Conservation (phyloP, 2,113 vertebrate species). For the Daboia siamensis region DNA sequence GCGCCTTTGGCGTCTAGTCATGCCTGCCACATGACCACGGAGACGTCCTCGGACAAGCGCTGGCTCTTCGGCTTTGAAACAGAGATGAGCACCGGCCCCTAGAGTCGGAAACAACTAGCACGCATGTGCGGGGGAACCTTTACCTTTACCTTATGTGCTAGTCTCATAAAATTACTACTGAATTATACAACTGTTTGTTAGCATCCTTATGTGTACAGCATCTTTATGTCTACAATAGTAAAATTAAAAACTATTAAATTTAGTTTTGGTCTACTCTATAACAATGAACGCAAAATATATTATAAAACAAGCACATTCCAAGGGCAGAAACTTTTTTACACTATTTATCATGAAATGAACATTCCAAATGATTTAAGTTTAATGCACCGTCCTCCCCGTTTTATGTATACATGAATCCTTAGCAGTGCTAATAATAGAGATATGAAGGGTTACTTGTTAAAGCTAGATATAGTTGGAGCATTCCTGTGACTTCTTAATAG, state of each 20-base stretch:
- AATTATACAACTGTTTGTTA: not conserved
- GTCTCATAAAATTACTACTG: not conserved
- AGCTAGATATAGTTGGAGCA: not conserved
- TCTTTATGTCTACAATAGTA: not conserved
- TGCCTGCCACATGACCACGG: too few species aligned
- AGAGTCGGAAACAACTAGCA: too few species aligned
- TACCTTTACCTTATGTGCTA: not conserved
- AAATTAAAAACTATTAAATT: not conserved
- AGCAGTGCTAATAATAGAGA: not conserved
- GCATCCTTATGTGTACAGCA: not conserved
- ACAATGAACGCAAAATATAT: not conserved
- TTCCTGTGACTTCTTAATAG: not conserved
- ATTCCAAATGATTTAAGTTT: not conserved
- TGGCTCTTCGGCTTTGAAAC: too few species aligned
- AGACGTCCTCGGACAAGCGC: too few species aligned
- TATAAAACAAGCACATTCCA: not conserved
- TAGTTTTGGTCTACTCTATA: not conserved
- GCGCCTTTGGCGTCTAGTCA: too few species aligned
- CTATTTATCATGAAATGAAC: not conserved
- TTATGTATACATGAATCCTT: not conserved
- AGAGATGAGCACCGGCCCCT: too few species aligned
- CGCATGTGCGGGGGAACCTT: too few species aligned
- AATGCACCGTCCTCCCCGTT: not conserved
- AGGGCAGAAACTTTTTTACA: not conserved
- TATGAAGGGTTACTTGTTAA: not conserved